phyloP scores from a whole-genome alignment of 2,113 vertebrate species.

The Corvus cornix region DNA sequence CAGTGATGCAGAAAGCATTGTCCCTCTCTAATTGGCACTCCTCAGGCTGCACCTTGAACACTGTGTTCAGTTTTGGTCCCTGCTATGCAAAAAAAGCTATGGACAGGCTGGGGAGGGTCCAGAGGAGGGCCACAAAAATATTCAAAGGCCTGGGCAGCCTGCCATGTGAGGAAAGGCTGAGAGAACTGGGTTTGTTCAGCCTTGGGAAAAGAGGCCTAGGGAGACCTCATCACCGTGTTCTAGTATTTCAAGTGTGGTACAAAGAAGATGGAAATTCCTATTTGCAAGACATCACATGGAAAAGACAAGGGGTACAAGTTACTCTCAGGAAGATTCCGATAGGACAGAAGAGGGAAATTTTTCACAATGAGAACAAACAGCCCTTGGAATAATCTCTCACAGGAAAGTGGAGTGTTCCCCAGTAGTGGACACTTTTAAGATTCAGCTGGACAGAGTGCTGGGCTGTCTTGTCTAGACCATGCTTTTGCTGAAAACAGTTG shows the following conservation, averaged over 20 bases:
- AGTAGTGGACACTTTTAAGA: background rate
- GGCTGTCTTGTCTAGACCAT: background rate
- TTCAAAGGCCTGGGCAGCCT: background rate
- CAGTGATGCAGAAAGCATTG: background rate
- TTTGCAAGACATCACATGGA: background rate
- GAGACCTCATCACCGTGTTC: background rate
- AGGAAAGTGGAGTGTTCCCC: background rate
- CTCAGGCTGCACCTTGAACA: background rate
- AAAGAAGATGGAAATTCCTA: background rate
- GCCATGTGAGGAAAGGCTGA: background rate
- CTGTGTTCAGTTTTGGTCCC: background rate
- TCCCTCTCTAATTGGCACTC: rapidly evolving
- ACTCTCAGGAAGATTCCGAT: background rate
- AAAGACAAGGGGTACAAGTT: background rate
- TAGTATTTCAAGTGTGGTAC: background rate
- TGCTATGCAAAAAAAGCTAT: background rate
- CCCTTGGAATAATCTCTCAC: background rate
- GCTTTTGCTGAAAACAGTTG: background rate
- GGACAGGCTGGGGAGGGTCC: background rate
- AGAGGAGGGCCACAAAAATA: background rate
- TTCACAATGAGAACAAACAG: background rate
- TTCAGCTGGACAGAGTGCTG: background rate
- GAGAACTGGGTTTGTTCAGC: background rate
- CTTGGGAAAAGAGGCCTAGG: background rate
- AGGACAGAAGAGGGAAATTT: background rate